Base-by-base conservation (phyloP, 2,797 vertebrate genomes). In the Hirundo rustica region DNA sequence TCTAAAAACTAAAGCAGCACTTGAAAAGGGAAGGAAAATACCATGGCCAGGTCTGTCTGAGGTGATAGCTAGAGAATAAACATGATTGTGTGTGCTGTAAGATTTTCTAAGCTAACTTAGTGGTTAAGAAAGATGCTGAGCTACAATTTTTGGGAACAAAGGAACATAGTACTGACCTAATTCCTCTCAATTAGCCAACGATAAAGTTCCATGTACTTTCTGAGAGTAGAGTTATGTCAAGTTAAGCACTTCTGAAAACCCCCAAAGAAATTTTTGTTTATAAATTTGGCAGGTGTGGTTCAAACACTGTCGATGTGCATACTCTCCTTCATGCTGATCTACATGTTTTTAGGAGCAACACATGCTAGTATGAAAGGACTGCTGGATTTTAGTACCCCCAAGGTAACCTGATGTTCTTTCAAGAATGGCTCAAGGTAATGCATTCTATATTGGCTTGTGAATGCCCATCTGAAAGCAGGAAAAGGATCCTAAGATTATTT, bases 61-160 rank as follows among this genome's bases (percentile, higher is more conserved):
- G 72, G 91, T 86, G 82, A 93, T 55, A 84, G 79, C 73, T 89
- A 66, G 58, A 92, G 55, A 92, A 90, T 67, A 94, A 93, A 95
- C 73, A 85, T 8, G 40, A 92, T 2, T 77, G 27, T 68, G 54
- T 77, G 54, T 26, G 47, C 78, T 6, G 0, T 66, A 88, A 80
- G 60, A 74, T 89, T 91, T 93, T 89, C 81, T 83, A 85, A 88
- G 42, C 44, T 87, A 79, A 89, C 78, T 80, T 71, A 85, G 75
- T 4, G 70, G 93, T 92, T 96, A 77, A 85, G 42, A 93, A 93
- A 92, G 92, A 75, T 85, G 94, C 95, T 94, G 85, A 96, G 50
- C 72, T 95, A 91, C 85, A 85, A 53, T 45, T 74, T 92, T 82
- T 75, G 74, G 77, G 86, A 92, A 94, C 80, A 93, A 92, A 92